Evolutionary conservation across 2,113 vertebrate genomes (phyloP), one percentile per base, ranked within the genome.

Genomic region (Gorsachius goisagi): DNA sequence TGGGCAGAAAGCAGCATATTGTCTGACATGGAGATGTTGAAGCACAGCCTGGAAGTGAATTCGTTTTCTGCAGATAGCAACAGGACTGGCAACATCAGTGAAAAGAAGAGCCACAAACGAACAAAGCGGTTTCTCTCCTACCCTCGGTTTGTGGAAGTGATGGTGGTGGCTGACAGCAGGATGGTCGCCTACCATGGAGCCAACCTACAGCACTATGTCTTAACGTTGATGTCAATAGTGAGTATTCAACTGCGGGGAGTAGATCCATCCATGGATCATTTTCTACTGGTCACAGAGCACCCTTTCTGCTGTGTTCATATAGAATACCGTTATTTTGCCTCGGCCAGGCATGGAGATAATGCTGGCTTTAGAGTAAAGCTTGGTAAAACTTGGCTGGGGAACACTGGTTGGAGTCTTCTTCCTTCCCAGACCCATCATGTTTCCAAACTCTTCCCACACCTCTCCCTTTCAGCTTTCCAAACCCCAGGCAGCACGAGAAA

Each of bases 161-260:
- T 99, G 99, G 99, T 99, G 96, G 99, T 99, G 74, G 99, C 99
- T 73, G 99, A 99, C 98, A 99, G 98, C 97, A 99, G 98, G 97
- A 99, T 99, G 99, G 99, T 99, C 41, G 98, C 98, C 74, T 99
- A 99, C 97, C 99, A 99, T 5, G 98, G 99, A 96, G 98, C 98
- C 96, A 99, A 99, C 96, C 98, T 99, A 23, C 99, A 99, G 96
- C 99, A 99, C 98, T 99, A 99, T 95, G 98, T 99, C 91, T 98
- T 99, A 94, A 99, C 99, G 0, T 96, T 99, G 53, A 99, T 99
- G 99, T 99, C 99, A 85, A 99, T 99, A 97, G 99, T 99, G 98
- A 99, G 99, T 99, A 97, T 94, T 84, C 44, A 77, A 44, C 90
- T 60, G 21, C 28, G 32, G 32, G 27, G 0, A 66, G 33, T 35